Evolutionary conservation across 1,140 invertebrate genomes (phyloP), one percentile per base, ranked within the genome.

Genomic region (Eupristina koningsbergeri): DNA sequence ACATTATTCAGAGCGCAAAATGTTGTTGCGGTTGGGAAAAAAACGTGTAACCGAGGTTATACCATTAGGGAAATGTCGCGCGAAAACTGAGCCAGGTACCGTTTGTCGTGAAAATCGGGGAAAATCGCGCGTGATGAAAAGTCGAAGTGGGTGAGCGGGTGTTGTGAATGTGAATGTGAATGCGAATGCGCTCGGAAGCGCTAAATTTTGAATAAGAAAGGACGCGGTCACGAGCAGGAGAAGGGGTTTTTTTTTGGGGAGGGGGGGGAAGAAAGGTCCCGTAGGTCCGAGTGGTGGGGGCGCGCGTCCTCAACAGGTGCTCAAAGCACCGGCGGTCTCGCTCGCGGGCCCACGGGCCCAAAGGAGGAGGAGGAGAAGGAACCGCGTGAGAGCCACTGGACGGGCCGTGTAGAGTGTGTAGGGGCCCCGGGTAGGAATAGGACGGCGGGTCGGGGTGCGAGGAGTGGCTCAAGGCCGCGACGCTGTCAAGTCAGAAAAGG

Each of bases 401-500:
- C 2, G n/a, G n/a, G n/a, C n/a, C n/a, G n/a, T n/a, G n/a, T 9
- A 19, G 26, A 73, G 53, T 13, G 53, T 19, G 31, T 67, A 67
- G 29, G 61, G 75, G 67, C 73, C 74, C 41, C 63, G 67, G 80
- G 84, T 80, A 84, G 87, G 88, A 86, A 89, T 88, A 77, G 88
- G 58, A 80, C 71, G 58, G 83, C 85, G 80, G 85, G 84, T 80
- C 81, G 83, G 83, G 50, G 79, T 58, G 75, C 82, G 83, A 84
- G 84, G 87, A 88, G 87, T 83, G 87, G 88, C 89, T 91, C 90
- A 91, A 91, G 90, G 89, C 89, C 90, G 90, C 58, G 80, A 41
- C 26, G 53, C 58, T 75, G 82, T 90, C 89, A 90, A 87, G 88
- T 87, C 87, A 89, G 89, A 89, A 88, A 88, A 77, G 86, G 84